A percentile compares a stretch with the other conserved stretches of the same genome.
Evolutionary conservation across 2,113 vertebrate genomes (phyloP).

Genomic region (Polypterus bichir): DNA sequence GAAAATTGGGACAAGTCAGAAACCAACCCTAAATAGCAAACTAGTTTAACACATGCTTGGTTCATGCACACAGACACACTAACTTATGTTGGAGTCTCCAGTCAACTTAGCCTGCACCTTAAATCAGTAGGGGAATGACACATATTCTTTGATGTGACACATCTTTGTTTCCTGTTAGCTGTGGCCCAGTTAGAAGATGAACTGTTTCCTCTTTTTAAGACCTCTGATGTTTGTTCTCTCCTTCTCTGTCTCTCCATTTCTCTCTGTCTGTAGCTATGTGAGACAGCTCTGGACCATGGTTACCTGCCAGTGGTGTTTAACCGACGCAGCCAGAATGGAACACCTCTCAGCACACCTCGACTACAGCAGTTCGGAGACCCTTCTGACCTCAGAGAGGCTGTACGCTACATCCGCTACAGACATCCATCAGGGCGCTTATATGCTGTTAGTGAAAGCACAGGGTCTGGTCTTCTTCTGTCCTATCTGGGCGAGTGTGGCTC

Average conservation of each 20-base stretch:
- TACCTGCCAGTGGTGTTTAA: slow-evolving; percentile 67
- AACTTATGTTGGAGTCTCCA: too few species aligned
- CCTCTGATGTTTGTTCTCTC: not conserved
- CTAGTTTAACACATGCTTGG: too few species aligned
- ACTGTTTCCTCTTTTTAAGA: not conserved
- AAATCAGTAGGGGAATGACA: too few species aligned
- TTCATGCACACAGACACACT: too few species aligned
- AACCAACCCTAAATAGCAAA: too few species aligned
- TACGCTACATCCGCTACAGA: slow-evolving; percentile 58
- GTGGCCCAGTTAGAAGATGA: not conserved
- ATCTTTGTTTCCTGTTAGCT: too few species aligned
- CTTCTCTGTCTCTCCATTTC: not conserved
- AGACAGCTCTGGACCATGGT: slow-evolving; percentile 48
- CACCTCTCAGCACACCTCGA: slow-evolving; percentile 59
- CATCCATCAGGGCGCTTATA: slow-evolving; percentile 55
- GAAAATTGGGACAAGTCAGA: too few species aligned
- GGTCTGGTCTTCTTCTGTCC: slow-evolving; percentile 61
- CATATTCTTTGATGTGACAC: too few species aligned
- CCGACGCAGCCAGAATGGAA: slow-evolving; percentile 66
- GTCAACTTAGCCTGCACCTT: too few species aligned
- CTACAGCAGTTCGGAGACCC: slow-evolving; percentile 73
- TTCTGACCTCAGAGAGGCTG: slow-evolving; percentile 53
- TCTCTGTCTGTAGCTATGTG: slow-evolving; percentile 45
- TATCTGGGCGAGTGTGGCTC: slow-evolving; percentile 69
- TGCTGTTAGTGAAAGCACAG: slow-evolving; percentile 60